A percentile compares a stretch with the other conserved stretches of the same genome.
phyloP scores from a whole-genome alignment of 64 coral and sea anemone genomes.

The Catalaphyllia jardinei region DNA sequence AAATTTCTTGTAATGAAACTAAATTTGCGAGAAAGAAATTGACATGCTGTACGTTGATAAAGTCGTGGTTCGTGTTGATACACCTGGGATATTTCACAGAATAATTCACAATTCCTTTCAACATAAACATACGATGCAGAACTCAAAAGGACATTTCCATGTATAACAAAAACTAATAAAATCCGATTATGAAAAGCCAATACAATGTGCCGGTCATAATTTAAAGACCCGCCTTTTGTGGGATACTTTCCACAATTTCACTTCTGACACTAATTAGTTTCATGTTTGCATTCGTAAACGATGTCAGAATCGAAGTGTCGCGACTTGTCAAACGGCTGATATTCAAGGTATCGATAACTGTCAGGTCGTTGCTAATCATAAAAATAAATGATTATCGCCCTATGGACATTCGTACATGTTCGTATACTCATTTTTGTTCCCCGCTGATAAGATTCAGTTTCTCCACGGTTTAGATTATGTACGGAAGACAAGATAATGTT shows the following conservation, averaged over 20 bases:
- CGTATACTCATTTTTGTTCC: background rate
- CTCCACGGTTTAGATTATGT: background rate
- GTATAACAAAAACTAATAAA: background rate
- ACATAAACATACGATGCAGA: background rate
- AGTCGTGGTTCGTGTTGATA: background rate
- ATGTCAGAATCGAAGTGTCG: background rate
- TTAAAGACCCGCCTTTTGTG: background rate
- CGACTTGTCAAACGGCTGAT: background rate
- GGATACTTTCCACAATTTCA: background rate
- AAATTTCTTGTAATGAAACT: too few relatives aligned
- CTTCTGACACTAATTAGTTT: background rate
- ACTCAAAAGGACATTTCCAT: background rate
- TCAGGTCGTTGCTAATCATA: background rate
- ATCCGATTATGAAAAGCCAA: constrained; percentile 1
- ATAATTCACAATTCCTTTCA: background rate
- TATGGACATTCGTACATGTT: too few relatives aligned
- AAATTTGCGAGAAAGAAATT: background rate
- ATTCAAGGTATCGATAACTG: background rate
- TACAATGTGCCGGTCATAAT: background rate
- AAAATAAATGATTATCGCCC: background rate
- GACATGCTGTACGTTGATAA: background rate
- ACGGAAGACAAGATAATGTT: background rate
- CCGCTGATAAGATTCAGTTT: background rate
- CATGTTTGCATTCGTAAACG: background rate
- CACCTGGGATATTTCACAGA: background rate